A percentile compares a stretch with the other conserved stretches of the same genome.
phyloP scores from a whole-genome alignment of 2,797 vertebrate genomes.

The Notolabrus celidotus region DNA sequence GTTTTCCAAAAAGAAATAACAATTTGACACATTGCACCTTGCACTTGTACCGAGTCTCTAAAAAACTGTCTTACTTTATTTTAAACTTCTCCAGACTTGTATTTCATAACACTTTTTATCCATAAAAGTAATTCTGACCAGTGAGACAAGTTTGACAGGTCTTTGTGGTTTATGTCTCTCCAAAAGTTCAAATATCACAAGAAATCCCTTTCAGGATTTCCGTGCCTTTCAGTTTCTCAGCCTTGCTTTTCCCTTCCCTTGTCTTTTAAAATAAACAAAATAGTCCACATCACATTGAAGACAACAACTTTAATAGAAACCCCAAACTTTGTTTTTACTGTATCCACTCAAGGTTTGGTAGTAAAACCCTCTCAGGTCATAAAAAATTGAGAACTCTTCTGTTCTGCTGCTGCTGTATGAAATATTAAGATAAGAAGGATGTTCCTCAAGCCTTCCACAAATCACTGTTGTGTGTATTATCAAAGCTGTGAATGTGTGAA shows the following conservation, averaged over 20 bases:
- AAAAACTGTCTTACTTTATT: no score
- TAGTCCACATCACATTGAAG: constrained; percentile 42
- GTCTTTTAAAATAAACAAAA: constrained; percentile 32
- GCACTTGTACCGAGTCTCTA: no score
- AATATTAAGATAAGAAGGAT: constrained; percentile 63
- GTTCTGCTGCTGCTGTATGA: constrained; percentile 56
- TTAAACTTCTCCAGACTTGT: background rate
- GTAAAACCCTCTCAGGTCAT: constrained; percentile 51
- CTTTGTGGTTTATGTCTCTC: constrained; percentile 15
- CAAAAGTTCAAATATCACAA: constrained; percentile 27
- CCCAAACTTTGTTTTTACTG: constrained; percentile 55
- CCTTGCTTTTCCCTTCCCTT: constrained; percentile 1
- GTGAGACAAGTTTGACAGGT: constrained; percentile 15
- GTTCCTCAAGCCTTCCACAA: constrained; percentile 36
- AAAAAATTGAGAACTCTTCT: constrained; percentile 65
- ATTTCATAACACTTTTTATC: constrained; percentile 7
- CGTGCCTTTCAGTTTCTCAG: constrained; percentile 8
- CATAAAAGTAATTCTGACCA: background rate
- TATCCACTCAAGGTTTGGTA: constrained; percentile 37
- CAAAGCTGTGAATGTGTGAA: background rate
- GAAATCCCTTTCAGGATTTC: constrained; percentile 14
- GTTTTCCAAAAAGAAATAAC: background rate
- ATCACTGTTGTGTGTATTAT: constrained; percentile 48
- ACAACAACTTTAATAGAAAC: constrained; percentile 60
- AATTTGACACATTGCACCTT: constrained; percentile 2